Evolutionary conservation across 2,113 vertebrate species (phyloP).

Genomic region (Oncorhynchus gorbuscha): DNA sequence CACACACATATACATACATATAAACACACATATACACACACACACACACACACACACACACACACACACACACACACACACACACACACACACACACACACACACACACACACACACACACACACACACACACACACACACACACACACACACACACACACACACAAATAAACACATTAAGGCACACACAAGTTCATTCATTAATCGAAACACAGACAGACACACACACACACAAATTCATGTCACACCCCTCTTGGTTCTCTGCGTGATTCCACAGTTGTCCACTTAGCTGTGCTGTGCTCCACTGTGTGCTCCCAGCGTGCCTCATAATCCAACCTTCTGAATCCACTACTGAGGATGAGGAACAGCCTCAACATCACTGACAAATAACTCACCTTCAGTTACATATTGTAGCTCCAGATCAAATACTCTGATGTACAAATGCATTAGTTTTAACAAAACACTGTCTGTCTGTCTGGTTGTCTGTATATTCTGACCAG

Average conservation of each 20-base stretch:
- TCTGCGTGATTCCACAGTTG: slow-evolving; percentile 36
- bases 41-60: slow-evolving; percentile 23
- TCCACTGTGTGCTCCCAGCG: slow-evolving; percentile 71
- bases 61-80: neutral
- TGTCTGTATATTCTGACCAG: too few relatives aligned
- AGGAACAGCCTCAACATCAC: too few relatives aligned
- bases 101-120: neutral
- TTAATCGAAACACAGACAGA: neutral
- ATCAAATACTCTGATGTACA: too few relatives aligned
- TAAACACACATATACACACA: neutral
- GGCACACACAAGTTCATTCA: too few relatives aligned
- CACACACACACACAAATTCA: slow-evolving; percentile 9
- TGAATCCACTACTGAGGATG: slow-evolving; percentile 51
- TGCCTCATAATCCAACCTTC: slow-evolving; percentile 41
- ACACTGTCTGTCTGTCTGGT: too few relatives aligned
- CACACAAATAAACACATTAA: slow-evolving; percentile 23
- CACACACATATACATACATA: neutral
- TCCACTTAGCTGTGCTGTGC: slow-evolving; percentile 77
- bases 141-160: slow-evolving; percentile 23
- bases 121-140: neutral
- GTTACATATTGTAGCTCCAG: too few relatives aligned
- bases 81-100: slow-evolving; percentile 21
- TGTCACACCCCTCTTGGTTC: neutral
- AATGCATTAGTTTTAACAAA: too few relatives aligned
- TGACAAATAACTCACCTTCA: too few relatives aligned